These are phyloP conservation scores for Apteryx owenii DNA, from an alignment of 2,113 vertebrate genomes.

Conservation along the genomic window DNA sequence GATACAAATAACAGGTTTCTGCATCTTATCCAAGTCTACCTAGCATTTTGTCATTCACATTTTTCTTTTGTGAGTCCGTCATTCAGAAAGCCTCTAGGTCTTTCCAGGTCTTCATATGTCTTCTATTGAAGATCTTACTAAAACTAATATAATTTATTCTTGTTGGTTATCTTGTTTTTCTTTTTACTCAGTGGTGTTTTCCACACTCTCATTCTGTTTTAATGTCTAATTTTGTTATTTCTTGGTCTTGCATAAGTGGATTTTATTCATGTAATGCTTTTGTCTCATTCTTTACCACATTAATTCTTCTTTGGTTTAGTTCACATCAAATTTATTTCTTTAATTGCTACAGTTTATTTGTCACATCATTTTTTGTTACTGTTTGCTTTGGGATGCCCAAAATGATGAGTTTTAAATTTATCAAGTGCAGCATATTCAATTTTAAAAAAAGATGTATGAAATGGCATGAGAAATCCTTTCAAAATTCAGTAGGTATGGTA, in stretches of 20 bases:
- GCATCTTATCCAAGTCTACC: background rate
- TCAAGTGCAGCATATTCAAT: background rate
- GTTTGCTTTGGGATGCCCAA: background rate
- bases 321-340: background rate
- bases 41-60: background rate
- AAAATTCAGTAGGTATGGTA: background rate
- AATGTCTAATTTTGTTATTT: background rate
- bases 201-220: background rate
- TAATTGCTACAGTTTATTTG: background rate
- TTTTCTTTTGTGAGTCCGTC: background rate
- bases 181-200: background rate
- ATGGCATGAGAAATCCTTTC: background rate
- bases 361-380: background rate
- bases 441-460: background rate
- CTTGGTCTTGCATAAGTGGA: background rate
- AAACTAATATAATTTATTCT: background rate
- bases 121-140: background rate
- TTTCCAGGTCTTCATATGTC: background rate
- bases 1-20: background rate
- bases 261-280: background rate
- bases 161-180: background rate
- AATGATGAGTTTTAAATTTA: background rate
- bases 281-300: background rate
- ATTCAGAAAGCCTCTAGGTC: background rate
- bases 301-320: background rate